Evolutionary conservation across 2,888 invertebrate species (phyloP).

Genomic region (Phyllotreta cruciferae): DNA sequence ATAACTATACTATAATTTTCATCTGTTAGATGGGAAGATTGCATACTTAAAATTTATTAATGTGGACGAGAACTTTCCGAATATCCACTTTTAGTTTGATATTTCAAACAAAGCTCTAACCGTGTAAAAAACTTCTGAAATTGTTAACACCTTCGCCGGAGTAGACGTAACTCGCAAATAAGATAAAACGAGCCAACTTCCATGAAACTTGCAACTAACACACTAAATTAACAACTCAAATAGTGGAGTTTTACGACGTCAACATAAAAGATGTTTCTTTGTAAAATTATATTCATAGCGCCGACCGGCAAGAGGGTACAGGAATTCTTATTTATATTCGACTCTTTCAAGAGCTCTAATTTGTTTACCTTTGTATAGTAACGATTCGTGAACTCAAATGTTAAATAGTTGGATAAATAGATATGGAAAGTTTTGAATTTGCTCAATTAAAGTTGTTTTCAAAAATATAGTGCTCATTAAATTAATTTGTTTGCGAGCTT

Average conservation of each 20-base stretch:
- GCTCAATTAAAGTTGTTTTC: no score
- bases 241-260: constrained; percentile 11
- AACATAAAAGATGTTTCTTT: constrained; percentile 16
- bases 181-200: constrained; percentile 10
- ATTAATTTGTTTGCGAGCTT: no score
- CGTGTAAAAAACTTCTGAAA: constrained; percentile 11
- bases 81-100: not conserved
- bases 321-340: not conserved
- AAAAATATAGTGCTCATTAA: no score
- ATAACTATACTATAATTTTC: no score
- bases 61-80: no score
- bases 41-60: no score
- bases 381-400: no score
- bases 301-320: constrained; percentile 3
- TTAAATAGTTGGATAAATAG: no score
- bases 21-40: no score
- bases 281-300: constrained; percentile 15
- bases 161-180: constrained; percentile 5
- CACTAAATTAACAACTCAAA: constrained; percentile 20
- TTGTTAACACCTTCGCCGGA: constrained; percentile 13
- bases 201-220: constrained; percentile 16
- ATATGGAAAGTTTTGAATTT: no score
- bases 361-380: no score
- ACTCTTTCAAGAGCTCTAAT: no score
- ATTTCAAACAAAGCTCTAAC: constrained; percentile 9